phyloP scores from a whole-genome alignment of 2,888 invertebrate species.

The Tenodera sinensis region DNA sequence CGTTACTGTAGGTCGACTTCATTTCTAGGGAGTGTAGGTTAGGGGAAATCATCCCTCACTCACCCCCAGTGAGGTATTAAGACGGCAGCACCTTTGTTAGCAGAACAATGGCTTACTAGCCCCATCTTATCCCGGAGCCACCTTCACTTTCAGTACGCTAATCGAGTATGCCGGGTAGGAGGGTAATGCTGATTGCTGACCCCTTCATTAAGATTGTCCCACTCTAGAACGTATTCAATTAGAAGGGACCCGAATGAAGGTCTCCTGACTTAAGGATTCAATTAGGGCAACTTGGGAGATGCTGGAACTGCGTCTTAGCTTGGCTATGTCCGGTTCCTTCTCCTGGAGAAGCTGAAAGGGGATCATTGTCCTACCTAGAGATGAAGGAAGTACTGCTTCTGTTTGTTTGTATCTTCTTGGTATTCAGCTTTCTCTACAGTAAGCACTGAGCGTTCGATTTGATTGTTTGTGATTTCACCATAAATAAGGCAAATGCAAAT shows the following conservation, averaged over 20 bases:
- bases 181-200: conserved; percentile 3
- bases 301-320: not conserved
- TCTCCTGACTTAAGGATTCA: not conserved
- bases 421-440: no score
- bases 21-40: not conserved
- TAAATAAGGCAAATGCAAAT: no score
- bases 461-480: no score
- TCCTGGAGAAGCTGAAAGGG: not conserved
- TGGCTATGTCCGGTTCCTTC: not conserved
- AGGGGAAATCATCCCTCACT: not conserved
- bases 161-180: not conserved
- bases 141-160: not conserved
- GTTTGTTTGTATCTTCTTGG: no score
- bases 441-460: no score
- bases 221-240: not conserved
- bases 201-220: conserved; percentile 3
- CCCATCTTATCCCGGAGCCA: not conserved
- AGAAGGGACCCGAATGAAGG: not conserved
- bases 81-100: not conserved
- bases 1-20: not conserved
- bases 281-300: not conserved
- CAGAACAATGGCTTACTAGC: not conserved
- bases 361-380: not conserved
- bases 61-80: not conserved
- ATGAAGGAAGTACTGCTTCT: no score